These are phyloP conservation scores for Mustela nigripes DNA, from an alignment of 2,113 vertebrate genomes.

Conservation along the genomic window DNA sequence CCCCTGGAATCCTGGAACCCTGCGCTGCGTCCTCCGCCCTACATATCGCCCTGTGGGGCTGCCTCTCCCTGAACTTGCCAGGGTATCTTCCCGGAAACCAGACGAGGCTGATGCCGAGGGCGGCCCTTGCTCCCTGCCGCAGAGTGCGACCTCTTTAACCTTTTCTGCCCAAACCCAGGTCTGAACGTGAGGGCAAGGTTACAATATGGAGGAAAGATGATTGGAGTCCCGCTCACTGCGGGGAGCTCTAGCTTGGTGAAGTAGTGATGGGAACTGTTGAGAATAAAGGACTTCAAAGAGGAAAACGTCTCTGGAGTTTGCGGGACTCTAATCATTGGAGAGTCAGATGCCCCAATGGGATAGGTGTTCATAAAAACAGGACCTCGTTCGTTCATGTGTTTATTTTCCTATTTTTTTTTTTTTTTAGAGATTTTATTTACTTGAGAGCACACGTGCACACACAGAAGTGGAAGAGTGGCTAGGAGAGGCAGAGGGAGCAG, in stretches of 20 bases:
- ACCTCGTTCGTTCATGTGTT: not conserved
- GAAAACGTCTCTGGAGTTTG: not conserved
- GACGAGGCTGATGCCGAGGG: not conserved
- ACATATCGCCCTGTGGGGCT: not conserved
- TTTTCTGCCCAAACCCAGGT: not conserved
- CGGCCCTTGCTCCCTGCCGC: not conserved
- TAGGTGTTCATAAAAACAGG: not conserved
- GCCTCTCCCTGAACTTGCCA: not conserved
- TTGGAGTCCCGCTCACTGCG: not conserved
- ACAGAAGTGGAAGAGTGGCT: not conserved
- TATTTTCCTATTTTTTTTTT: not conserved
- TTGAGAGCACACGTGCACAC: not conserved
- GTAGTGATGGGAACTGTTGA: not conserved
- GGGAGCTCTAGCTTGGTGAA: not conserved
- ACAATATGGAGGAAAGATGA: not conserved
- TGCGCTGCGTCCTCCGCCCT: constrained; percentile 16
- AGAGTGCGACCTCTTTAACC: not conserved
- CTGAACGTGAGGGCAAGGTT: not conserved
- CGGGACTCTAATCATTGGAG: not conserved
- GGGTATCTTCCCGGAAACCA: not conserved
- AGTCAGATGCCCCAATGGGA: not conserved
- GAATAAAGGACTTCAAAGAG: constrained; percentile 68
- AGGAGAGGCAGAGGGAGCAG: not conserved
- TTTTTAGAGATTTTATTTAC: not conserved
- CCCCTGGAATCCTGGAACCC: not conserved